Evolutionary conservation across 2,797 vertebrate genomes (phyloP), one percentile per base, ranked within the genome.

Genomic region (Lacerta agilis): DNA sequence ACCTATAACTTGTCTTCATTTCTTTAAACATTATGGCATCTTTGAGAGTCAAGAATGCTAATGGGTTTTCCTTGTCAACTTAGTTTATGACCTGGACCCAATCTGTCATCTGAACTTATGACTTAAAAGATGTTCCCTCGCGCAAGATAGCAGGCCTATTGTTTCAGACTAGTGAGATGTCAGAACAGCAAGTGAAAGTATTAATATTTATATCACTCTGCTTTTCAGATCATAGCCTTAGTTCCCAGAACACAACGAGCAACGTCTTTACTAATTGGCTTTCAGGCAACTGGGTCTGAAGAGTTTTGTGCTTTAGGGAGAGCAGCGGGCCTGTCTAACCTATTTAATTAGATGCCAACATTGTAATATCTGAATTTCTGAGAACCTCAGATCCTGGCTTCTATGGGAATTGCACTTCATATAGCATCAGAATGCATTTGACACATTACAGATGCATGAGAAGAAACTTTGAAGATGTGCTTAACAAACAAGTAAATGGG

Each of bases 191-290:
- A 29, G 81, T 87, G 84, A 25, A 73, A 64, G 72, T 81, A 84
- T 78, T 81, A 90, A 87, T 87, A 90, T 90, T 87, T 83, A 87
- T 87, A 75, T 84, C 82, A 69, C 64, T 81, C 64, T 81, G 79
- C 72, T 87, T 80, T 90, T 85, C 78, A 90, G 55, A 87, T 90
- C 86, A 87, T 81, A 87, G 86, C 72, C 72, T 87, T 76, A 33
- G 45, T 76, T 87, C 77, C 78, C 82, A 87, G 82, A 85, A 90
- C 82, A 87, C n/a, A 76, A 79, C 23, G 64, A 90, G 87, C 86
- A 90, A 86, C 88, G 77, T 89, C 78, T 89, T 89, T 87, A 45
- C 82, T 90, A 87, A 89, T 89, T 87, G 89, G 71, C 61, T 85
- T 87, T 87, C 71, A 76, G 86, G 79, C 82, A 87, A n/a, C 61